Evolutionary conservation across 2,888 invertebrate species (phyloP), one percentile per base, ranked within the genome.

Genomic region (Chymomyza fuscimana): DNA sequence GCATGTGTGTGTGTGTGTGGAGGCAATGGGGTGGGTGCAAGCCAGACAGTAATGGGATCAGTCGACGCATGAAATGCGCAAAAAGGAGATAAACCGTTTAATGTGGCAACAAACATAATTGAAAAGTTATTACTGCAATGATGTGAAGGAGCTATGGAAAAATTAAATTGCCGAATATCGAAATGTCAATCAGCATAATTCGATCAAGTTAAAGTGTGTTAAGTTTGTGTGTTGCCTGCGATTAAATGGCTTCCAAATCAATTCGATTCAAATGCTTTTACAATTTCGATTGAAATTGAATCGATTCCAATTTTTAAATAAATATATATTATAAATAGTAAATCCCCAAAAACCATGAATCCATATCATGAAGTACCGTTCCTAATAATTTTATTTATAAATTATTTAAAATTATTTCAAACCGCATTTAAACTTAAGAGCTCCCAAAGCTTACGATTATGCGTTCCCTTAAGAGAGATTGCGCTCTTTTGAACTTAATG

Each of bases 381-480:
- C 4, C 32, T 32, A 32, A 5, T 32, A 32, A 32, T 32, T 32
- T 32, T 9, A 46, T 46, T 46, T 46, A 12, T 46, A 12, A 46
- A 12, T 73, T 67, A 73, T 71, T 72, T 70, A 40, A 63, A 75
- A 63, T 73, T 72, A 72, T 70, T 68, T 4, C 40, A 12, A 46
- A 46, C 40, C 10, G 40, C 40, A 46, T 46, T 46, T 12, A 46
- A 46, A 46, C 12, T 12, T 46, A 46, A 46, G 40, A 46, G 40
- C 2, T 12, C 12, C 2, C 12, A 46, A 46, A 46, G 40, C 40
- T 46, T 6, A 40, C 10, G 10, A 4, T 32, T 32, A 32, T 32
- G 32, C 32, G 0, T 32, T 4, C 32, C 6, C 32, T 12, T 46
- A 12, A 46, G 6, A 12, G 40, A 46, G 40, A 46, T 12, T 12